Percentiles rank a stretch among this genome's conserved stretches.
These are phyloP conservation scores for Chloromyia formosa DNA, from an alignment of 2,888 invertebrate genomes.

Conservation along the genomic window DNA sequence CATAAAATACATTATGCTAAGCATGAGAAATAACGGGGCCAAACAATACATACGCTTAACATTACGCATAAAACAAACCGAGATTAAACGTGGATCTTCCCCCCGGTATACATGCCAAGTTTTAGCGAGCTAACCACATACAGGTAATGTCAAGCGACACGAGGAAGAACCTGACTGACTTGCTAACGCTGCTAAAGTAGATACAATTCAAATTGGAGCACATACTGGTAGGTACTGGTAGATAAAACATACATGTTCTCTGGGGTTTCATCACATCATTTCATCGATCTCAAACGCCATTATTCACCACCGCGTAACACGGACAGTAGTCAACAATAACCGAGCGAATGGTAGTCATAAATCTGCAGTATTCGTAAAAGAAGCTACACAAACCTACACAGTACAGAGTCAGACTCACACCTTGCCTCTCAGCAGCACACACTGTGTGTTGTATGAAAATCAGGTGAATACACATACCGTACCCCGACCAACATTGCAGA, in stretches of 20 bases:
- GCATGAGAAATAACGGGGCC: conserved; percentile 31
- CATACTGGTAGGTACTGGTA: too few relatives aligned
- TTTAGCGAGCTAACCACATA: too few relatives aligned
- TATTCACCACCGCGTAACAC: neutral
- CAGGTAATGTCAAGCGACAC: neutral
- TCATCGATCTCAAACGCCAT: neutral
- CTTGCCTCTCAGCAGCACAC: too few relatives aligned
- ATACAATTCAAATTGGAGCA: too few relatives aligned
- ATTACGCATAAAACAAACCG: conserved; percentile 5
- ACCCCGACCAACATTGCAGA: neutral
- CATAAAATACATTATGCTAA: too few relatives aligned
- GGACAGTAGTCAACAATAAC: neutral
- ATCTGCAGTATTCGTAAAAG: neutral
- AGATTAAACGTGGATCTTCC: neutral
- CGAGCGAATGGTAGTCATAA: conserved; percentile 1
- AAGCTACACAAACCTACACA: neutral
- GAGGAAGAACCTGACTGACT: conserved; percentile 9
- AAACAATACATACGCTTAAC: neutral
- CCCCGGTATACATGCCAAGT: too few relatives aligned
- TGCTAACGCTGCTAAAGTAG: too few relatives aligned
- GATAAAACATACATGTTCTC: neutral
- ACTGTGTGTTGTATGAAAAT: conserved; percentile 8
- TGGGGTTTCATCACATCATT: neutral
- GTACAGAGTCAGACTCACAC: neutral
- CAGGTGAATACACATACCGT: conserved; percentile 34